phyloP scores from a whole-genome alignment of 2,888 invertebrate genomes.

The Tigriopus californicus region DNA sequence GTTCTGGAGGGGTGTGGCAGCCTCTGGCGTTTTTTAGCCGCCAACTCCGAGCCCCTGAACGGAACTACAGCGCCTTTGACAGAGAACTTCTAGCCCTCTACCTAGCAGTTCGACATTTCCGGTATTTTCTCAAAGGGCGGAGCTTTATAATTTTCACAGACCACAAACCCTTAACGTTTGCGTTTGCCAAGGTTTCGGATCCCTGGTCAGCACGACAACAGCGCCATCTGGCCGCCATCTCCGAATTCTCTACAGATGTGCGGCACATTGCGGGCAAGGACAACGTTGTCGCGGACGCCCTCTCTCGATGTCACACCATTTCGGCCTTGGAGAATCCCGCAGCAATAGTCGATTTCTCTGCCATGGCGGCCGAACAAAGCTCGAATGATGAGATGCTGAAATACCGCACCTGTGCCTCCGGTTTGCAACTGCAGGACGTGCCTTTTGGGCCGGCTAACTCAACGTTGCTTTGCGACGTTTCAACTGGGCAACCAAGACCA shows the following conservation, averaged over 20 bases:
- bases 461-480: not conserved
- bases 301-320: too few relatives aligned
- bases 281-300: too few relatives aligned
- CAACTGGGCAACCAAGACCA: too few relatives aligned
- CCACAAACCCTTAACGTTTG: not conserved
- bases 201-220: too few relatives aligned
- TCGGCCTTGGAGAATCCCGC: too few relatives aligned
- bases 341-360: conserved; percentile 4
- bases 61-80: not conserved
- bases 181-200: not conserved
- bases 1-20: not conserved
- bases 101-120: not conserved
- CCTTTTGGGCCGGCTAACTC: not conserved
- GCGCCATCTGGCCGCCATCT: too few relatives aligned
- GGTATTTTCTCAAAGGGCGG: not conserved
- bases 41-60: not conserved
- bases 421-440: not conserved
- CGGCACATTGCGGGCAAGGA: too few relatives aligned
- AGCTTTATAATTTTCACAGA: not conserved
- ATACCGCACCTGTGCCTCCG: not conserved
- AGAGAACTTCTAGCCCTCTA: not conserved
- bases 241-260: too few relatives aligned
- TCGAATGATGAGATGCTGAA: not conserved
- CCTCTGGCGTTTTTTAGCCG: not conserved
- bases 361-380: conserved; percentile 1